Evolutionary conservation across 2,113 vertebrate genomes (phyloP).

Genomic region (Notothenia rossii): DNA sequence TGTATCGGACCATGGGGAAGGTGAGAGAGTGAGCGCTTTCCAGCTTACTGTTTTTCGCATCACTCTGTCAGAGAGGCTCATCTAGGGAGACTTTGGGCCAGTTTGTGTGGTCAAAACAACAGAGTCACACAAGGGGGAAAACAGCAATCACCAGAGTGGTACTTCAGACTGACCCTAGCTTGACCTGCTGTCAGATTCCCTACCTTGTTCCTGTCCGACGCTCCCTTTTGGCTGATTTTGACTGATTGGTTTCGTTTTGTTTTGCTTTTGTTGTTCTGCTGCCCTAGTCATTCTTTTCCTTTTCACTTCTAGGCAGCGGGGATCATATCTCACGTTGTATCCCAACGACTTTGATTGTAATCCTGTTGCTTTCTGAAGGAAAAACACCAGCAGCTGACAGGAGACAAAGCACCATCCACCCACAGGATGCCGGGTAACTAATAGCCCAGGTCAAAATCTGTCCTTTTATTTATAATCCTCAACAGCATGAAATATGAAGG

Average conservation of each 20-base stretch:
- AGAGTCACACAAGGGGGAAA: slow-evolving; percentile 52
- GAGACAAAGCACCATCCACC: slow-evolving; percentile 76
- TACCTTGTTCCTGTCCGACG: slow-evolving; percentile 35
- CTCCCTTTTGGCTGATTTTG: slow-evolving; percentile 61
- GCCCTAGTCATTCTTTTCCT: not conserved
- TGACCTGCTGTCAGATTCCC: slow-evolving; percentile 63
- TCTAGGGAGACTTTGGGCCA: slow-evolving; percentile 56
- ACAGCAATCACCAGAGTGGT: slow-evolving; percentile 60
- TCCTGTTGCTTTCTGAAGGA: slow-evolving; percentile 65
- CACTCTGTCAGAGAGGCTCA: slow-evolving; percentile 62
- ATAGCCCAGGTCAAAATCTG: slow-evolving; percentile 81
- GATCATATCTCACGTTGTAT: slow-evolving; percentile 66
- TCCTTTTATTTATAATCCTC: slow-evolving; percentile 85
- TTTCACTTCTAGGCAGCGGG: slow-evolving; percentile 34
- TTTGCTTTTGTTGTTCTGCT: slow-evolving; percentile 44
- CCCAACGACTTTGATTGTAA: slow-evolving; percentile 70
- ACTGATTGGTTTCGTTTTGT: slow-evolving; percentile 65
- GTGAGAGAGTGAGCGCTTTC: slow-evolving; percentile 67
- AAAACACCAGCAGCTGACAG: slow-evolving; percentile 69
- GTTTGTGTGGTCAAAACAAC: slow-evolving; percentile 73
- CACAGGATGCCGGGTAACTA: slow-evolving; percentile 81
- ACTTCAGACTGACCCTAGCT: slow-evolving; percentile 58
- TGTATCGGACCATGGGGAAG: slow-evolving; percentile 59
- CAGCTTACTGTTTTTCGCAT: slow-evolving; percentile 67
- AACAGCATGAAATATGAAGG: slow-evolving; percentile 84